These are phyloP conservation scores for Phylloscopus collybita DNA, from an alignment of 2,797 vertebrate genomes.

Conservation along the genomic window DNA sequence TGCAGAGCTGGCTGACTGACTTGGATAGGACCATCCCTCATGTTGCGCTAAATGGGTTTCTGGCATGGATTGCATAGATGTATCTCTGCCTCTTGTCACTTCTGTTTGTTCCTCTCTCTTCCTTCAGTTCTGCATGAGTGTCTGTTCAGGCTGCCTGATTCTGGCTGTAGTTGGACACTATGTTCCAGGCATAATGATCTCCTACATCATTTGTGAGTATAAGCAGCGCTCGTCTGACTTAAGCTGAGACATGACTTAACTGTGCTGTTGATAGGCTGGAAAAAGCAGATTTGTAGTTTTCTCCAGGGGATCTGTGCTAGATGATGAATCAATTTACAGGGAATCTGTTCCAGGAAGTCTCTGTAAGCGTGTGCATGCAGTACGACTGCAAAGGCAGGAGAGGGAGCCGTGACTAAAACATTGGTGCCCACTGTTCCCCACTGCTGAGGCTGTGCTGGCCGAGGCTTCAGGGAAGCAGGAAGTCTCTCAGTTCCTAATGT, in stretches of 20 bases:
- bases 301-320: not conserved
- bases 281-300: not conserved
- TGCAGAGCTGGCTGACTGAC: not conserved
- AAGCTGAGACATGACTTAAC: not conserved
- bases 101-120: conserved; percentile 58
- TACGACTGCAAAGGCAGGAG: not conserved
- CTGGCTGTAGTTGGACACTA: conserved; percentile 93
- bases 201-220: conserved; percentile 95
- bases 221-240: not conserved
- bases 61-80: not conserved
- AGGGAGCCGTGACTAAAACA: not conserved
- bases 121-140: conserved; percentile 90
- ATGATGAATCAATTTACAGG: not conserved
- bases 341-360: not conserved
- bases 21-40: not conserved
- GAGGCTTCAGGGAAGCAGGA: not conserved
- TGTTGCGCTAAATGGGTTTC: not conserved
- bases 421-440: not conserved
- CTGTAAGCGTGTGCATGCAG: not conserved
- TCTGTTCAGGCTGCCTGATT: conserved; percentile 88
- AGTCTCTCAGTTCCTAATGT: not conserved
- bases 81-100: conserved; percentile 30
- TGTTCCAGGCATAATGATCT: conserved; percentile 98
- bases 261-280: not conserved
- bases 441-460: not conserved